phyloP scores from a whole-genome alignment of 2,797 vertebrate genomes.

The Coracias cyanogaster region DNA sequence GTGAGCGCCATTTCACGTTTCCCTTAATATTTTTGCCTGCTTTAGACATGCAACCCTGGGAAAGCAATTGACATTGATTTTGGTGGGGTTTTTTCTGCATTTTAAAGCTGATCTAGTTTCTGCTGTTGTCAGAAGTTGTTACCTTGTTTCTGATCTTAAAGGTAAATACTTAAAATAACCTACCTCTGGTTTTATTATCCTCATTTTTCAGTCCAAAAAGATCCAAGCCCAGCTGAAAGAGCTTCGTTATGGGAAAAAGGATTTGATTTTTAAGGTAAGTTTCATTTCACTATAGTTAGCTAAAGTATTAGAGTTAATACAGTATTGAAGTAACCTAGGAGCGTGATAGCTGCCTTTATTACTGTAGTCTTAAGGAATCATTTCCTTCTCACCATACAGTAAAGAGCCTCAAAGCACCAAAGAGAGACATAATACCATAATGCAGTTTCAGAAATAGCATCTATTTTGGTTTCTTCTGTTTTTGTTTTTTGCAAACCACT shows the following conservation, averaged over 20 bases:
- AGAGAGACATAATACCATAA: neutral
- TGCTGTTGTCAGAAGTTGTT: neutral
- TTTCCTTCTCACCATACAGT: neutral
- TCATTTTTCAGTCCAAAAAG: constrained; percentile 93
- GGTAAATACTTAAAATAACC: constrained; percentile 75
- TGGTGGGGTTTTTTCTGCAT: neutral
- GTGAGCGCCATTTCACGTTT: neutral
- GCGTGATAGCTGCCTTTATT: neutral
- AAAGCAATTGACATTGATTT: neutral
- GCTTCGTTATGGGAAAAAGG: constrained; percentile 96
- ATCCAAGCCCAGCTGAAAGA: constrained; percentile 98
- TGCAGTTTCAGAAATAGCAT: neutral
- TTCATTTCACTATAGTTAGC: neutral
- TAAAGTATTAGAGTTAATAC: neutral
- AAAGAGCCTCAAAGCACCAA: neutral
- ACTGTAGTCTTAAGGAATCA: neutral
- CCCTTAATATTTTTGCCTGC: accelerated
- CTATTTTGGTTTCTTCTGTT: neutral
- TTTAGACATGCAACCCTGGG: neutral
- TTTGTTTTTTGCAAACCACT: neutral
- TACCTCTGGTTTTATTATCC: constrained; percentile 81
- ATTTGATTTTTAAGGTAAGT: constrained; percentile 98
- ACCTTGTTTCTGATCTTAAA: neutral
- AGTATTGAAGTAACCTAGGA: neutral
- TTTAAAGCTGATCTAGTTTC: neutral